A percentile compares a stretch with the other conserved stretches of the same genome.
phyloP scores from a whole-genome alignment of 1,140 invertebrate genomes.

The Achatina immaculata region DNA sequence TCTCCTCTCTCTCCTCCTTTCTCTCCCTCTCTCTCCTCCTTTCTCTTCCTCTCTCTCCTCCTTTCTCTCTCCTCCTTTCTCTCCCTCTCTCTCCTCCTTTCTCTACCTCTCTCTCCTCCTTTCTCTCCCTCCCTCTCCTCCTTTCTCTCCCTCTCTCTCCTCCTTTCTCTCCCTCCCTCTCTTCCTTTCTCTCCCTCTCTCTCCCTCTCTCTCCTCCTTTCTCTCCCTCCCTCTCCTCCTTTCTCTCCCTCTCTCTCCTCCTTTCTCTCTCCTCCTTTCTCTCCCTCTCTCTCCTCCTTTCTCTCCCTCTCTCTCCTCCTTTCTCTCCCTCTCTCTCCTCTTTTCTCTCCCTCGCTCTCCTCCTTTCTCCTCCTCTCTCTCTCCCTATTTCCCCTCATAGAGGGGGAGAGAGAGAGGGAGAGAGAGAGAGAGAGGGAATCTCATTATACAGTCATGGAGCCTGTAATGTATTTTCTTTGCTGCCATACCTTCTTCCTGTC shows the following conservation, averaged over 20 bases:
- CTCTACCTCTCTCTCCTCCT: slow-evolving; percentile 28
- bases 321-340: too few species aligned
- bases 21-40: not conserved
- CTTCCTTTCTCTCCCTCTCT: not conserved
- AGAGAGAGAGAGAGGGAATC: too few species aligned
- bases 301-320: too few species aligned
- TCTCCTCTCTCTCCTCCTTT: not conserved
- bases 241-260: slow-evolving; percentile 15
- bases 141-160: slow-evolving; percentile 20
- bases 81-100: slow-evolving; percentile 15
- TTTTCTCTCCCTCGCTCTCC: too few species aligned
- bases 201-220: not conserved
- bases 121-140: slow-evolving; percentile 5
- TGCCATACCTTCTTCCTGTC: too few species aligned
- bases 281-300: not conserved
- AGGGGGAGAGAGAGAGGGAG: too few species aligned
- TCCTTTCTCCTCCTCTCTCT: too few species aligned
- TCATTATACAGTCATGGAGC: too few species aligned
- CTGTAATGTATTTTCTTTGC: too few species aligned
- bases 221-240: slow-evolving; percentile 19
- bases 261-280: not conserved
- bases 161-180: not conserved
- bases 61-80: not conserved
- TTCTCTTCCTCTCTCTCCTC: not conserved
- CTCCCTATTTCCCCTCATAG: too few species aligned